Conservation (phyloP, 2,888 invertebrate species). For the Lasioglossum figueresi region DNA sequence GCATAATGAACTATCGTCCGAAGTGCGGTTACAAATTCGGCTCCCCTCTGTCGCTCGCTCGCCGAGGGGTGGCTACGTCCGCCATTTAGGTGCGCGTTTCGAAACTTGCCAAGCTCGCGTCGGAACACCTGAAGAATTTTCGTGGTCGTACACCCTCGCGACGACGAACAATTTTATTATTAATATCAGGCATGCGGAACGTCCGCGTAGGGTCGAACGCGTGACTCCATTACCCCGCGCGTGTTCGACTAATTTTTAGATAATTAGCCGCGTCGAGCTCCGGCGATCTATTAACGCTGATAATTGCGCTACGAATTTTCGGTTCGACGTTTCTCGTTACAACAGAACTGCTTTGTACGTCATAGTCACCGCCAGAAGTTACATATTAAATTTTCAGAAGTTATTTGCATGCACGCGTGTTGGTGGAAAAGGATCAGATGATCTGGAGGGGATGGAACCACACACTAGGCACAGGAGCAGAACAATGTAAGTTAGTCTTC, state of each 20-base stretch:
- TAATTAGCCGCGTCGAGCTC: constrained; percentile 45
- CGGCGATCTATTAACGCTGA: constrained; percentile 28
- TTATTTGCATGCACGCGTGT: constrained; percentile 7
- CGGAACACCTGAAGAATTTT: constrained; percentile 25
- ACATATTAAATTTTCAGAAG: constrained; percentile 38
- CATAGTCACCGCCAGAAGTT: background rate
- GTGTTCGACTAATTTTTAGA: constrained; percentile 59
- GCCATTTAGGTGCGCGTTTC: constrained; percentile 47
- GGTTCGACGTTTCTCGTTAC: constrained; percentile 41
- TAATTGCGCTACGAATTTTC: constrained; percentile 52
- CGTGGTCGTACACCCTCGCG: background rate
- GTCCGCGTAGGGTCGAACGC: background rate
- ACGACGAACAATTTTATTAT: constrained; percentile 58
- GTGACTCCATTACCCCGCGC: constrained; percentile 9
- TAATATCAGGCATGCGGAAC: constrained; percentile 43
- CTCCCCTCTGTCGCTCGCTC: background rate
- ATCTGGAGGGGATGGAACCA: background rate
- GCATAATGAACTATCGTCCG: constrained; percentile 72
- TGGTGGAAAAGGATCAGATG: background rate
- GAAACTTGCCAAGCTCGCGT: constrained; percentile 31
- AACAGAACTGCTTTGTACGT: constrained; percentile 35
- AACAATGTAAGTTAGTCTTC: background rate
- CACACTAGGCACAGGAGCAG: background rate
- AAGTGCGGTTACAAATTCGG: constrained; percentile 70
- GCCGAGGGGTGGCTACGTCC: background rate